These are phyloP conservation scores for Rhodinocichla rosea DNA, from an alignment of 2,113 vertebrate genomes.

Conservation along the genomic window DNA sequence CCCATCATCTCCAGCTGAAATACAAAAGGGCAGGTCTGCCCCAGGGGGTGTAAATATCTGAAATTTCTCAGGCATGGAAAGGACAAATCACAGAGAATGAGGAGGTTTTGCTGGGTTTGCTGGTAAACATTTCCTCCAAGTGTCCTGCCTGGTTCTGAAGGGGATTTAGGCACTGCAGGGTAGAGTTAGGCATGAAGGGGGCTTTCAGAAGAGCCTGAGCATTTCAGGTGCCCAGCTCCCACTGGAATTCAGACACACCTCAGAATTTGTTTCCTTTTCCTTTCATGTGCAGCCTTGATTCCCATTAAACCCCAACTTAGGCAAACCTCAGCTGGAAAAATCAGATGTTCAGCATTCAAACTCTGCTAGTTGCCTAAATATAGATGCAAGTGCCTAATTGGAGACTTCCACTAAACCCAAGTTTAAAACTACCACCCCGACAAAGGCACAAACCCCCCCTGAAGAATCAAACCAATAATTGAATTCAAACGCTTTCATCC, in stretches of 20 bases:
- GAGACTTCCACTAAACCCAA: neutral
- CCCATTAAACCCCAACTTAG: neutral
- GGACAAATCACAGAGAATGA: neutral
- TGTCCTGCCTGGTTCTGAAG: neutral
- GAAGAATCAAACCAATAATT: neutral
- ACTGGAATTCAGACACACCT: neutral
- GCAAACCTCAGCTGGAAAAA: slow-evolving; percentile 13
- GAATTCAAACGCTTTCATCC: slow-evolving; percentile 12
- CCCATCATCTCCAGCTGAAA: neutral
- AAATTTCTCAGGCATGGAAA: neutral
- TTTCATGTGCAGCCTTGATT: neutral
- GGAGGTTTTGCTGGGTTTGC: neutral
- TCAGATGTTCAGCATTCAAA: neutral
- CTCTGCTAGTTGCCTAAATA: slow-evolving; percentile 5
- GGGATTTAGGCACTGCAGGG: neutral
- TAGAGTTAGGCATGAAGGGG: neutral
- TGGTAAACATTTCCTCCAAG: neutral
- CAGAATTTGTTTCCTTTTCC: neutral
- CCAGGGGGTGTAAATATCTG: neutral
- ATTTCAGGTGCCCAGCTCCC: neutral
- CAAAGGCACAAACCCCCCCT: neutral
- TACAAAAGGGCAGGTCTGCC: neutral
- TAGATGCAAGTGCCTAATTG: slow-evolving; percentile 18
- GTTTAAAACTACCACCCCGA: neutral
- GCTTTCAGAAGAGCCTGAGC: neutral